These are phyloP conservation scores for Mus spicilegus DNA, from an alignment of 2,113 vertebrate genomes.

Conservation along the genomic window DNA sequence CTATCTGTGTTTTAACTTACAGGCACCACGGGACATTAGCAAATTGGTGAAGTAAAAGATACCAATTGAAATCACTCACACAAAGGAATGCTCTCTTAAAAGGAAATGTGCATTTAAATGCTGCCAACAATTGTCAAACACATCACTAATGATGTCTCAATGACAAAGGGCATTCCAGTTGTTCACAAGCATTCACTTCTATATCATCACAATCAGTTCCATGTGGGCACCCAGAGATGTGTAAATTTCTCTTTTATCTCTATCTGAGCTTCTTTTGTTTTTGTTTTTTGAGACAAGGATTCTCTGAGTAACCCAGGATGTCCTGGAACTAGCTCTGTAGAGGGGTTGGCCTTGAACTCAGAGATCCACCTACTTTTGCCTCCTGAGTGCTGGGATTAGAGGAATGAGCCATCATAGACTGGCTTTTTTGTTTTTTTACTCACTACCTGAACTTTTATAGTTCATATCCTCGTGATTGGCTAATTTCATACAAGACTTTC, in stretches of 20 bases:
- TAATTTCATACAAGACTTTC: slow-evolving; percentile 20
- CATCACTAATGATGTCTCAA: background rate
- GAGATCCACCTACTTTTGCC: too few species aligned
- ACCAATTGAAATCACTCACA: background rate
- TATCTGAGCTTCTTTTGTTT: background rate
- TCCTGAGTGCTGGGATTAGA: too few species aligned
- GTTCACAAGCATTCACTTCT: slow-evolving; percentile 10
- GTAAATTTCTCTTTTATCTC: background rate
- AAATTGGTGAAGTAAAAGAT: slow-evolving; percentile 22
- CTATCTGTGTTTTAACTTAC: background rate
- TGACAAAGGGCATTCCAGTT: background rate
- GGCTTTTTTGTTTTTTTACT: background rate
- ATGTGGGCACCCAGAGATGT: background rate
- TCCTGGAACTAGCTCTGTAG: too few species aligned
- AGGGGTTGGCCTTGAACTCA: too few species aligned
- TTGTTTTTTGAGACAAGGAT: too few species aligned
- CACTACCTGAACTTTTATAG: background rate
- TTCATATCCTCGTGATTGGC: background rate
- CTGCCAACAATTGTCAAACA: background rate
- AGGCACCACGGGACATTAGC: background rate
- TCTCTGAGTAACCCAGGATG: too few species aligned
- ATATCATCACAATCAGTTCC: slow-evolving; percentile 16
- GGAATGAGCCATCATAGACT: too few species aligned
- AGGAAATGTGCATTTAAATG: slow-evolving; percentile 8
- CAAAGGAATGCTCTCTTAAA: slow-evolving; percentile 52